These are phyloP conservation scores for Aepyceros melampus DNA, from an alignment of 2,113 vertebrate genomes.

Conservation along the genomic window DNA sequence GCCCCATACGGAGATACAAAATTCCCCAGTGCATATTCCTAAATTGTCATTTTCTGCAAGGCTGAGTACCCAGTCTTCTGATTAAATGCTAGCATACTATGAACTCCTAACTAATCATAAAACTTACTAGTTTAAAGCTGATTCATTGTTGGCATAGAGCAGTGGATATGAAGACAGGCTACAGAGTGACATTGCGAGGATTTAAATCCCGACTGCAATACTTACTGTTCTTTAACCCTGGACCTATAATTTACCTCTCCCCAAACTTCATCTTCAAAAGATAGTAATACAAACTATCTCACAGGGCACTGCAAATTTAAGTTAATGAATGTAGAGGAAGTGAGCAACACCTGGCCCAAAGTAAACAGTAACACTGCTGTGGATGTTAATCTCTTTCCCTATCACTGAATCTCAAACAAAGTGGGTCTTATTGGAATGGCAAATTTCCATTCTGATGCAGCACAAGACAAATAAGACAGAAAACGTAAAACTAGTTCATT, in stretches of 20 bases:
- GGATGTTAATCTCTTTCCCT: neutral
- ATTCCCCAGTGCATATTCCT: neutral
- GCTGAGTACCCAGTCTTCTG: neutral
- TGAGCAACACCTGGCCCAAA: neutral
- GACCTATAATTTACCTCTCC: neutral
- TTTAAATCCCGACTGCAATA: neutral
- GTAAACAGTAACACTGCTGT: neutral
- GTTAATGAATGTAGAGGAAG: neutral
- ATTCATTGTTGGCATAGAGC: accelerated
- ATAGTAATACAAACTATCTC: neutral
- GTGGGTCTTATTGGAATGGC: neutral
- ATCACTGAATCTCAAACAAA: neutral
- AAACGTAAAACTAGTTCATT: neutral
- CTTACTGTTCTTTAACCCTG: neutral
- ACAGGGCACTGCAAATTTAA: neutral
- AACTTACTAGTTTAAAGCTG: neutral
- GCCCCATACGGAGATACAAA: neutral
- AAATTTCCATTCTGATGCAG: neutral
- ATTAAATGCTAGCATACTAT: accelerated
- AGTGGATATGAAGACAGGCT: neutral
- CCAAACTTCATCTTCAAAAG: neutral
- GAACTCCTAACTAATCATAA: neutral
- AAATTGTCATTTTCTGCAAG: neutral
- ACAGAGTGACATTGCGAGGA: neutral
- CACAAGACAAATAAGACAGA: neutral